phyloP scores from a whole-genome alignment of 2,888 invertebrate genomes.

The Morpho achilles region DNA sequence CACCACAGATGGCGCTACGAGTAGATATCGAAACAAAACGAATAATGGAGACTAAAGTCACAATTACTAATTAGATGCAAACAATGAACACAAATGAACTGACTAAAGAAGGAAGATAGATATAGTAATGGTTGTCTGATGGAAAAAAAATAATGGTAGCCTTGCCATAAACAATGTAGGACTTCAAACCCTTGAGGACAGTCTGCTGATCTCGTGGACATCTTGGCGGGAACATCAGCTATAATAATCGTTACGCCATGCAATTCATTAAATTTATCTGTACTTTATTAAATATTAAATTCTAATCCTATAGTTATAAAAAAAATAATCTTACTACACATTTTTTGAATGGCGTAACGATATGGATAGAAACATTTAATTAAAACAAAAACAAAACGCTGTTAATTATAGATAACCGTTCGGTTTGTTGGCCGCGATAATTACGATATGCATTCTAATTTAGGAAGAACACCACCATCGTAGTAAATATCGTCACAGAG shows the following conservation, averaged over 20 bases:
- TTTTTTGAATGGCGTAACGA: conserved; percentile 18
- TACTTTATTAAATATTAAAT: neutral
- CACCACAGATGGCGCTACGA: conserved; percentile 55
- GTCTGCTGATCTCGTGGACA: conserved; percentile 44
- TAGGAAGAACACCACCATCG: neutral
- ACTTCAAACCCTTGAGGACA: conserved; percentile 63
- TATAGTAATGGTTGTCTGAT: conserved; percentile 12
- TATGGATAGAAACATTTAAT: conserved; percentile 10
- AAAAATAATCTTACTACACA: neutral
- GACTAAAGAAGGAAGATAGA: conserved; percentile 12
- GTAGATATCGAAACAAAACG: neutral
- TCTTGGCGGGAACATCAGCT: conserved; percentile 53
- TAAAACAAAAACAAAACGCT: neutral
- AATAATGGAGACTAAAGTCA: conserved; percentile 3
- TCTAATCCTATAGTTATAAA: neutral
- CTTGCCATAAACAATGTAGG: conserved; percentile 66
- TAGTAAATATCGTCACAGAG: neutral
- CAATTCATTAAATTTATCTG: conserved; percentile 21
- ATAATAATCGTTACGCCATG: conserved; percentile 47
- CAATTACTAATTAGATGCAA: conserved; percentile 17
- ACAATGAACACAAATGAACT: conserved; percentile 23
- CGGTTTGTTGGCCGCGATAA: conserved; percentile 6
- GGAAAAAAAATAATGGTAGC: conserved; percentile 39
- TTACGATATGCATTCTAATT: neutral
- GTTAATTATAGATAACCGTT: conserved; percentile 1